Conservation (phyloP, 2,797 vertebrate species). For the Neostethus bicornis region DNA sequence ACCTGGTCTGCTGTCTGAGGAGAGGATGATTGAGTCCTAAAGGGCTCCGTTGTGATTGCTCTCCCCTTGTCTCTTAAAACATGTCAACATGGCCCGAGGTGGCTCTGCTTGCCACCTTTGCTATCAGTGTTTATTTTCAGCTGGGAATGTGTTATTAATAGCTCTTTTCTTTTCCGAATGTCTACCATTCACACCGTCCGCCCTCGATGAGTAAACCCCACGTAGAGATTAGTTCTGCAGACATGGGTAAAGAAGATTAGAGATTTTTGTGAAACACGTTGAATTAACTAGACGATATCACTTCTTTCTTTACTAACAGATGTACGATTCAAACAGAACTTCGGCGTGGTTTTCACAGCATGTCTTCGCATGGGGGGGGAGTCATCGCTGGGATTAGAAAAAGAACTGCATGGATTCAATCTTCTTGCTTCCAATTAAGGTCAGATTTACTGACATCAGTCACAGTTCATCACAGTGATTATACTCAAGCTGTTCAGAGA, state of each 20-base stretch:
- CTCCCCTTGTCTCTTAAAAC: constrained; percentile 26
- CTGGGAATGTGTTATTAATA: constrained; percentile 49
- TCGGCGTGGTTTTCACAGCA: constrained; percentile 25
- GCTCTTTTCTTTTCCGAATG: constrained; percentile 55
- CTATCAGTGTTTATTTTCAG: constrained; percentile 45
- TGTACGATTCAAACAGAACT: constrained; percentile 38
- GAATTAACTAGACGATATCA: constrained; percentile 70
- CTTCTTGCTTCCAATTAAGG: constrained; percentile 84
- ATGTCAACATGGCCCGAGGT: constrained; percentile 31
- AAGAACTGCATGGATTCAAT: constrained; percentile 75
- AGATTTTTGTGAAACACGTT: constrained; percentile 76
- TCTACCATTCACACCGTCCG: constrained; percentile 47
- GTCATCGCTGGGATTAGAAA: constrained; percentile 47
- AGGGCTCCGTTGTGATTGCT: constrained; percentile 43
- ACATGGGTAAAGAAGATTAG: constrained; percentile 75
- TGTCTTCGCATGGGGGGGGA: constrained; percentile 27
- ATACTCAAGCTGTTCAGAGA: constrained; percentile 83
- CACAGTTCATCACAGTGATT: constrained; percentile 85
- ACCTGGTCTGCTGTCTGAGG: constrained; percentile 30
- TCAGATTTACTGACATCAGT: constrained; percentile 86
- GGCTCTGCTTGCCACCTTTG: constrained; percentile 13
- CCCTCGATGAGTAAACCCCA: constrained; percentile 66
- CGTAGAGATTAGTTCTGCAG: constrained; percentile 72
- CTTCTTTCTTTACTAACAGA: constrained; percentile 42
- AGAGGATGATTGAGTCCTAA: constrained; percentile 45